A percentile compares a stretch with the other conserved stretches of the same genome.
Evolutionary conservation across 2,888 invertebrate genomes (phyloP).

Genomic region (Thyatira batis): DNA sequence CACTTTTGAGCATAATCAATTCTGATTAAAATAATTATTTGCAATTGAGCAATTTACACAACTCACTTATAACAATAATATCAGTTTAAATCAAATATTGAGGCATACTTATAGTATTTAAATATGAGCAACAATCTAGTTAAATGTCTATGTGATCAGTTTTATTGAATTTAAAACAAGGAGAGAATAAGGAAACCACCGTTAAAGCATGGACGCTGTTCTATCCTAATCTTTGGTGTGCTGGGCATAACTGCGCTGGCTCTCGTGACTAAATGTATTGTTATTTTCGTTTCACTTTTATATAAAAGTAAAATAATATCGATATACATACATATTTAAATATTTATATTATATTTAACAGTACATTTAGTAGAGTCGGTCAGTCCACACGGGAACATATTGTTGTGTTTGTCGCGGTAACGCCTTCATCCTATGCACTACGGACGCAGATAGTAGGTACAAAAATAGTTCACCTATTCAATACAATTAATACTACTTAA

Average conservation of each 20-base stretch:
- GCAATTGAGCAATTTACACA: slow-evolving; percentile 72
- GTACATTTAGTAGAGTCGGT: slow-evolving; percentile 48
- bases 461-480: slow-evolving; percentile 81
- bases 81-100: slow-evolving; percentile 56
- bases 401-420: slow-evolving; percentile 65
- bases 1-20: slow-evolving; percentile 76
- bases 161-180: slow-evolving; percentile 43
- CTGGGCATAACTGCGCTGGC: slow-evolving; percentile 66
- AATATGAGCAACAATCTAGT: slow-evolving; percentile 58
- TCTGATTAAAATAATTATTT: slow-evolving; percentile 61
- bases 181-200: slow-evolving; percentile 45
- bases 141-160: slow-evolving; percentile 41
- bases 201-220: slow-evolving; percentile 57
- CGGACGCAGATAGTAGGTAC: slow-evolving; percentile 76
- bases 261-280: slow-evolving; percentile 43
- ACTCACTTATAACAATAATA: slow-evolving; percentile 46
- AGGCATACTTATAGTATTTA: slow-evolving; percentile 50
- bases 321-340: slow-evolving; percentile 1
- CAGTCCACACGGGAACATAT: slow-evolving; percentile 57
- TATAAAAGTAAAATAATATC: slow-evolving; percentile 6
- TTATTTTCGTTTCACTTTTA: not conserved
- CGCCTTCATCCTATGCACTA: slow-evolving; percentile 71
- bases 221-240: slow-evolving; percentile 80
- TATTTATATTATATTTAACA: slow-evolving; percentile 15
- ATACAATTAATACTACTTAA: slow-evolving; percentile 81